phyloP scores from a whole-genome alignment of 1,140 invertebrate genomes.

The Saccostrea glomerata region DNA sequence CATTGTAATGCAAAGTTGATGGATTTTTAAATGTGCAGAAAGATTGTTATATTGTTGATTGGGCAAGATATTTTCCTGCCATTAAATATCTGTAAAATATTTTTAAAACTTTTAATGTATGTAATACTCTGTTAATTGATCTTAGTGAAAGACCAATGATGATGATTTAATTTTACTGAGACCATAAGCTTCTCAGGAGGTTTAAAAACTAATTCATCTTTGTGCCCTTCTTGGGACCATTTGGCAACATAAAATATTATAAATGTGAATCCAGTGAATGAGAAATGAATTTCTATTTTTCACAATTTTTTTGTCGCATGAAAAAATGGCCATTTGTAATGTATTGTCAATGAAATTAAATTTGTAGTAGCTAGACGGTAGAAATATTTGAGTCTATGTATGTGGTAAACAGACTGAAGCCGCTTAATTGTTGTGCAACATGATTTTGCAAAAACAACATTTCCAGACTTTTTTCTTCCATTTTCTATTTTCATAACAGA shows the following conservation, averaged over 20 bases:
- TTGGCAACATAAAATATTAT: background rate
- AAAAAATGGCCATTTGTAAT: background rate
- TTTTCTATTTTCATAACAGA: too few species aligned
- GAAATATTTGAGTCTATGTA: too few species aligned
- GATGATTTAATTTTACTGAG: constrained; percentile 10
- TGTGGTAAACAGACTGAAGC: background rate
- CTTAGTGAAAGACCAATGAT: background rate
- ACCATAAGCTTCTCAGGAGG: background rate
- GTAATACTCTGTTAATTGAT: background rate
- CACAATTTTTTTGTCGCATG: too few species aligned
- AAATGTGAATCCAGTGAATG: background rate
- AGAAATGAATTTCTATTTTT: background rate
- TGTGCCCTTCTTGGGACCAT: background rate
- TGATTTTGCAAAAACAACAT: too few species aligned
- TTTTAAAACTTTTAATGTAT: background rate
- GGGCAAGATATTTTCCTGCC: background rate
- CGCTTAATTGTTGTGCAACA: too few species aligned
- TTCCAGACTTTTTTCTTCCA: too few species aligned
- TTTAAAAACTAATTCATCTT: background rate
- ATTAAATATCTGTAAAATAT: constrained; percentile 6
- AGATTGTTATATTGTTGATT: background rate
- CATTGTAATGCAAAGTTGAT: constrained; percentile 29
- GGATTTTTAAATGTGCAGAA: constrained; percentile 11
- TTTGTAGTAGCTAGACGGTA: background rate
- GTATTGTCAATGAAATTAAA: constrained; percentile 1